Percentiles rank a stretch among this genome's conserved stretches.
phyloP scores from a whole-genome alignment of 2,113 vertebrate genomes.

The Eudyptes chrysolophus region DNA sequence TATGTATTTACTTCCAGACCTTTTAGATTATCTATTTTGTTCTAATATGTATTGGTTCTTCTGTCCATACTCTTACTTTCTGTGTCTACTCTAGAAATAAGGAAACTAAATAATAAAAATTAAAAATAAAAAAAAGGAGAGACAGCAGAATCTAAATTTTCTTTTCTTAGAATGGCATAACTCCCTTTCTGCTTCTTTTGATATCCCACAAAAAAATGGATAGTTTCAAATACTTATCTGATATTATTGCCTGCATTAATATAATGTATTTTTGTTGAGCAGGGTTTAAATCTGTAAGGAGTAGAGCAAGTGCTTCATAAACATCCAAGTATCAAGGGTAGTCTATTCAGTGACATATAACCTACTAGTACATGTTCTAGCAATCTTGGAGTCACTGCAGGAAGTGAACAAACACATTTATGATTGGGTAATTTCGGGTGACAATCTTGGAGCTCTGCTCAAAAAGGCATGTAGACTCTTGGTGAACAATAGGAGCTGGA shows the following conservation, averaged over 20 bases:
- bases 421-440: neutral
- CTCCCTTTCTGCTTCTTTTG: neutral
- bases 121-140: neutral
- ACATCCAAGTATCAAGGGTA: neutral
- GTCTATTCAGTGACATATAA: neutral
- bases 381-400: neutral
- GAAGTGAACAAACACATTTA: neutral
- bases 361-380: neutral
- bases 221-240: neutral
- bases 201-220: neutral
- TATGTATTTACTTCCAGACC: neutral
- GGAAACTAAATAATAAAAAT: neutral
- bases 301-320: neutral
- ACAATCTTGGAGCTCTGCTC: neutral
- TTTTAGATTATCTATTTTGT: neutral
- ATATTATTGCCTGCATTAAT: neutral
- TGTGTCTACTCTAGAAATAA: neutral
- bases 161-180: neutral
- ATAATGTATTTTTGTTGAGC: neutral
- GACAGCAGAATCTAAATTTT: neutral
- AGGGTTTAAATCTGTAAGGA: neutral
- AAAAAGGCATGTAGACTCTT: neutral
- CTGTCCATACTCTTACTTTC: neutral
- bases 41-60: neutral
- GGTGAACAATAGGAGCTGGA: neutral